Evolutionary conservation across 2,797 vertebrate genomes (phyloP).

Genomic region (Enteromius thamalakanensis): DNA sequence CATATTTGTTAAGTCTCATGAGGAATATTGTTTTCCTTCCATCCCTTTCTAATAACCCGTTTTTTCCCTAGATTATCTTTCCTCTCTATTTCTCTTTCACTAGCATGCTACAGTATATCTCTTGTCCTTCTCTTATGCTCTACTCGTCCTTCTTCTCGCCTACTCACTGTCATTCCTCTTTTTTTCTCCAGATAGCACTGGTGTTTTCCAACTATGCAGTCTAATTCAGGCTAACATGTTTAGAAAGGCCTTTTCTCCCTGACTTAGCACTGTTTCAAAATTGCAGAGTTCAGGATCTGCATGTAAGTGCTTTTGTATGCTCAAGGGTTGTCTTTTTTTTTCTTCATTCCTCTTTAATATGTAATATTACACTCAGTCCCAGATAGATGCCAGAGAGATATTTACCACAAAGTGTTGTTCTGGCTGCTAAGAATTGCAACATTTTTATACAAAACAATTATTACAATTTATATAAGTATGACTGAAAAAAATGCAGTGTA

Average conservation of each 20-base stretch:
- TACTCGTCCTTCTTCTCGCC: neutral
- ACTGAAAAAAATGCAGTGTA: too few relatives aligned
- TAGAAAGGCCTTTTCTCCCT: slow-evolving; percentile 1
- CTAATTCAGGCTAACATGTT: slow-evolving; percentile 18
- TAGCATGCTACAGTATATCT: neutral
- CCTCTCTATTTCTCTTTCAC: slow-evolving; percentile 24
- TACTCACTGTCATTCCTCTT: slow-evolving; percentile 1
- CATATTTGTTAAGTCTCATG: slow-evolving; percentile 35
- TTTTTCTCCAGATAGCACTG: neutral
- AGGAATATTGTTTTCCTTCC: slow-evolving; percentile 35
- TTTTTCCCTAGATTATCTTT: neutral
- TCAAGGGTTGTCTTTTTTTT: neutral
- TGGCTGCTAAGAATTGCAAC: too few relatives aligned
- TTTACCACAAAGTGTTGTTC: too few relatives aligned
- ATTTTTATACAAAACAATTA: too few relatives aligned
- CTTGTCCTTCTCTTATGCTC: neutral
- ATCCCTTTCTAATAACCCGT: slow-evolving; percentile 22
- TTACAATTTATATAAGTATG: too few relatives aligned
- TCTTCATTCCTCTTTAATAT: neutral
- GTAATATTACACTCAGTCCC: slow-evolving; percentile 19
- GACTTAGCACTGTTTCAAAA: slow-evolving; percentile 2
- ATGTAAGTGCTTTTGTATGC: slow-evolving; percentile 2
- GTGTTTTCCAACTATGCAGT: slow-evolving; percentile 27
- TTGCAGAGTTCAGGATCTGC: neutral
- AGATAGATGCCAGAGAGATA: neutral